These are phyloP conservation scores for Apamea crenata DNA, from an alignment of 2,888 invertebrate species.

Conservation along the genomic window DNA sequence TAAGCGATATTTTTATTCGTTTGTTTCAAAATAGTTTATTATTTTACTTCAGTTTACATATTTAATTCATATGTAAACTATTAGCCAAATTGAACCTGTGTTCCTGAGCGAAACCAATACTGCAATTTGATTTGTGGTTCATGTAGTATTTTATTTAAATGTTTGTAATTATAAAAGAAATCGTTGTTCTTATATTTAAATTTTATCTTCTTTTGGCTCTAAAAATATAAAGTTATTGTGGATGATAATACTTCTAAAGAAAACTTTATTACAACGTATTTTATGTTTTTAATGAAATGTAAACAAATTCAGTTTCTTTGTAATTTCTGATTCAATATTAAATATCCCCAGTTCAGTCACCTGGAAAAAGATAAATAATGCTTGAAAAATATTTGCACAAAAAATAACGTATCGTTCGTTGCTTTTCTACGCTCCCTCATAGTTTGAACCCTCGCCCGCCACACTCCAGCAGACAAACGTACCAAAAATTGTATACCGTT, in stretches of 20 bases:
- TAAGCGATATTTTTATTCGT: constrained; percentile 55
- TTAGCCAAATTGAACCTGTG: constrained; percentile 8
- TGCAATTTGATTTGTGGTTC: constrained; percentile 44
- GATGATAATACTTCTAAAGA: no score
- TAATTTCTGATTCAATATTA: constrained; percentile 25
- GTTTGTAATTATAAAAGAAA: constrained; percentile 18
- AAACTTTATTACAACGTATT: background rate
- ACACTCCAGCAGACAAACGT: constrained; percentile 82
- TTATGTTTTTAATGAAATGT: background rate
- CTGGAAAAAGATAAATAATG: constrained; percentile 80
- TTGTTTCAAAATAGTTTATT: background rate
- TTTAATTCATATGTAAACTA: no score
- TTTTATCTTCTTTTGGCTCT: background rate
- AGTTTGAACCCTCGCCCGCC: constrained; percentile 83
- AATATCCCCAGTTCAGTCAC: constrained; percentile 68
- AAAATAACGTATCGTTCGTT: constrained; percentile 78
- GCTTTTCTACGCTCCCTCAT: constrained; percentile 82
- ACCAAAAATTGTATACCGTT: constrained; percentile 71
- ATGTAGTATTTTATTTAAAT: constrained; percentile 42
- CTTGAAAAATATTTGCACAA: constrained; percentile 80
- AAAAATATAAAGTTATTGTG: background rate
- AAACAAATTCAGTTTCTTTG: background rate
- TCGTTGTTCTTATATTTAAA: background rate
- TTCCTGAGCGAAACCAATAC: constrained; percentile 3
- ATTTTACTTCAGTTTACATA: background rate